Percentiles rank a stretch among this genome's conserved stretches.
Conservation (phyloP, 2,888 invertebrate genomes). For the Tortricodes alternella region DNA sequence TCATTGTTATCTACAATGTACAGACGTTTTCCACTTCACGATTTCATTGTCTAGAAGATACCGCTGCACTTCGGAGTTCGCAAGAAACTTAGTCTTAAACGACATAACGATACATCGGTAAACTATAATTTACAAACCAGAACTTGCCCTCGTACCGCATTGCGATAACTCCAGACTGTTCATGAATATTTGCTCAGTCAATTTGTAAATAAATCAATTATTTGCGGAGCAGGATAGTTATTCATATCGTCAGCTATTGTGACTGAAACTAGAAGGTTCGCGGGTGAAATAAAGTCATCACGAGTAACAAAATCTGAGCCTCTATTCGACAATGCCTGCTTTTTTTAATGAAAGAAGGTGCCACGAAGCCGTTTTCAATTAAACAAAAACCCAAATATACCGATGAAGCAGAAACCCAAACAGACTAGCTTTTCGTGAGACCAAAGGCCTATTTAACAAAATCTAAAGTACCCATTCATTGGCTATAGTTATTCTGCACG, state of each 20-base stretch:
- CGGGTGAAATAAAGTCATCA: too few species aligned
- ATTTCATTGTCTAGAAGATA: too few species aligned
- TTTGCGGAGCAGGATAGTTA: background rate
- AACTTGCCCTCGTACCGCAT: constrained; percentile 9
- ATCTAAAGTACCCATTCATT: background rate
- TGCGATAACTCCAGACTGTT: constrained; percentile 15
- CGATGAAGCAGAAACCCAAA: background rate
- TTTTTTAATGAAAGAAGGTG: too few species aligned
- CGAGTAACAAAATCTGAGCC: too few species aligned
- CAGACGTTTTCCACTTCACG: too few species aligned
- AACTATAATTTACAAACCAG: background rate
- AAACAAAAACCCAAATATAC: too few species aligned
- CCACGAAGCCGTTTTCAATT: too few species aligned
- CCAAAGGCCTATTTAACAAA: background rate
- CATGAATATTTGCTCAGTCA: constrained; percentile 19
- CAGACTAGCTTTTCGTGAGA: background rate
- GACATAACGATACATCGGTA: background rate
- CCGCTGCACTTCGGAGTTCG: too few species aligned
- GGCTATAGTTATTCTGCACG: background rate
- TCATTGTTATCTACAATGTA: too few species aligned
- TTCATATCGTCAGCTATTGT: background rate
- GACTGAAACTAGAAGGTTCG: too few species aligned
- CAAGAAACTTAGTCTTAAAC: too few species aligned
- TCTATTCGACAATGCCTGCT: too few species aligned
- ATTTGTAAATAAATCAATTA: constrained; percentile 28